phyloP scores from a whole-genome alignment of 2,113 vertebrate genomes.

The Eurystomus gularis region DNA sequence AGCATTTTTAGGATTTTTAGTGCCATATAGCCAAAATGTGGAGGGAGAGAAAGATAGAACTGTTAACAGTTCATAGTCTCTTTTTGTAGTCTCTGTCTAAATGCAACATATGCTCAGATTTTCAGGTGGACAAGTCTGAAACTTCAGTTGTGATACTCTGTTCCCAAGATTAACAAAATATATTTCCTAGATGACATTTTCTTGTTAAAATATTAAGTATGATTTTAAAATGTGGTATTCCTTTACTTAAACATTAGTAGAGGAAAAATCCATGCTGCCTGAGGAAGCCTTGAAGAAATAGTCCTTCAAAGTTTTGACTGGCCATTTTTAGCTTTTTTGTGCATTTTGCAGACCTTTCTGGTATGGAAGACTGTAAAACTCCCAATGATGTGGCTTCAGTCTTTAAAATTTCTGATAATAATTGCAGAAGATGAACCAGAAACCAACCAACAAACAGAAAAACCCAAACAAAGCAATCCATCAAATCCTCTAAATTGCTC shows the following conservation, averaged over 20 bases:
- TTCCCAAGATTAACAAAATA: background rate
- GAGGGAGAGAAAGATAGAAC: background rate
- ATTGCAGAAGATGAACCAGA: background rate
- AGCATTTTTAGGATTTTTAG: background rate
- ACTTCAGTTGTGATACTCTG: background rate
- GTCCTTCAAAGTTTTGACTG: background rate
- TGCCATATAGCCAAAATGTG: background rate
- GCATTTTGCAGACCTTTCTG: background rate
- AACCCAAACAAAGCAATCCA: background rate
- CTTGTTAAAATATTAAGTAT: background rate
- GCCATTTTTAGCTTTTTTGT: background rate
- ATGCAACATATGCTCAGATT: background rate
- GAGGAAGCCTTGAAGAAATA: background rate
- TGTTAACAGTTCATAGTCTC: background rate
- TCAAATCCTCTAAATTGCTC: background rate
- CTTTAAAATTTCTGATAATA: background rate
- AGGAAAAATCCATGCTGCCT: background rate
- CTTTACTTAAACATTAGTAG: background rate
- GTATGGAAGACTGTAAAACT: background rate
- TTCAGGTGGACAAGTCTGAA: background rate
- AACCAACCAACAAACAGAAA: background rate
- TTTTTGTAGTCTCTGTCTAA: background rate
- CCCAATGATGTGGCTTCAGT: background rate
- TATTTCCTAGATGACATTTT: background rate
- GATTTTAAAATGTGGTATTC: background rate